These are phyloP conservation scores for Meandrusa payeni DNA, from an alignment of 2,888 invertebrate species.

Conservation along the genomic window DNA sequence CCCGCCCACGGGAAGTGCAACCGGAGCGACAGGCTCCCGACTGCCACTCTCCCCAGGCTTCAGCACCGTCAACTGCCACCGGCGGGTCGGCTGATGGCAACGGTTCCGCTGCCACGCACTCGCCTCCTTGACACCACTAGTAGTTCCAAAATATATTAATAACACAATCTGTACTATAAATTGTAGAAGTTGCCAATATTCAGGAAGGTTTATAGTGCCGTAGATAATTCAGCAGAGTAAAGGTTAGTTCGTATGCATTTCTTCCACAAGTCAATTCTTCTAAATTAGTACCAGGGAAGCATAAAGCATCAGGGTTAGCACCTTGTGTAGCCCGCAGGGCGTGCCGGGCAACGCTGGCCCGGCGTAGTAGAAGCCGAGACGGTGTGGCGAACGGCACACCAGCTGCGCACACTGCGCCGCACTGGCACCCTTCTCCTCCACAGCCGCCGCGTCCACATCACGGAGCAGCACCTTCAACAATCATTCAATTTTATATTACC, in stretches of 20 bases:
- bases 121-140: slow-evolving; percentile 85
- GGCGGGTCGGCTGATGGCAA: slow-evolving; percentile 31
- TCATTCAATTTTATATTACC: too few species aligned
- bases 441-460: slow-evolving; percentile 84
- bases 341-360: slow-evolving; percentile 93
- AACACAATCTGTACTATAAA: too few species aligned
- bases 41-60: slow-evolving; percentile 85
- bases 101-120: slow-evolving; percentile 73
- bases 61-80: slow-evolving; percentile 75
- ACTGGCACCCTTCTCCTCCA: slow-evolving; percentile 48
- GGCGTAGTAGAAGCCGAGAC: slow-evolving; percentile 87
- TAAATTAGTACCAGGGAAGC: too few species aligned
- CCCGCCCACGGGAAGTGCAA: slow-evolving; percentile 83
- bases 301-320: slow-evolving; percentile 7
- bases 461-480: slow-evolving; percentile 78
- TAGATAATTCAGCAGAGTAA: too few species aligned
- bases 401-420: slow-evolving; percentile 82
- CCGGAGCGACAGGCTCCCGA: slow-evolving; percentile 83
- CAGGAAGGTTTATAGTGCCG: too few species aligned
- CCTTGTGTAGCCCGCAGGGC: slow-evolving; percentile 83
- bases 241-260: too few species aligned
- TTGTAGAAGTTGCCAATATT: too few species aligned
- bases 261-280: too few species aligned
- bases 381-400: slow-evolving; percentile 86
- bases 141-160: too few species aligned